Percentiles rank a stretch among this genome's conserved stretches.
Conservation (phyloP, 2,797 vertebrate genomes). For the Enteromius paludinosus region DNA sequence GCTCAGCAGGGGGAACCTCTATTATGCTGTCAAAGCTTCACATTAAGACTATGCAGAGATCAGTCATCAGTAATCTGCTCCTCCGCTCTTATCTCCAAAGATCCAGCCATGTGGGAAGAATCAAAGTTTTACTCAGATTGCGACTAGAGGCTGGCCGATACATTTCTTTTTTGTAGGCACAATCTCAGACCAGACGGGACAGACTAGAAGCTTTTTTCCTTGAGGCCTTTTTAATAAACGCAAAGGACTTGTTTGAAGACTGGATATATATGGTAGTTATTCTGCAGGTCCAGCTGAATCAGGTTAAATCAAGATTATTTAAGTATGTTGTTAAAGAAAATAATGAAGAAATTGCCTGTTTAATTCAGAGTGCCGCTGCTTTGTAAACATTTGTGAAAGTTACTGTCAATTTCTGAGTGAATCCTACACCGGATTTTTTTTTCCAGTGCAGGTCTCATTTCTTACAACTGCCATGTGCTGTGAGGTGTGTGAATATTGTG, state of each 20-base stretch:
- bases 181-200: background rate
- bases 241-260: background rate
- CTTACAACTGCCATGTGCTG: background rate
- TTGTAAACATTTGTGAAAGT: background rate
- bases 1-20: conserved; percentile 17
- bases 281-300: background rate
- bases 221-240: background rate
- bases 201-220: background rate
- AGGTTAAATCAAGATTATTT: background rate
- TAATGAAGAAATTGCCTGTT: background rate
- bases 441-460: background rate
- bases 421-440: background rate
- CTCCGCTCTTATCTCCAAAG: conserved; percentile 28
- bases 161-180: background rate
- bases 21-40: conserved; percentile 28
- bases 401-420: background rate
- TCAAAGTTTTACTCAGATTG: conserved; percentile 1
- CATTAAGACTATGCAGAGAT: conserved; percentile 31
- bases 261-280: background rate
- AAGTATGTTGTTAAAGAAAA: background rate
- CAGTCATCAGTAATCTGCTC: conserved; percentile 23
- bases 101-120: conserved; percentile 20
- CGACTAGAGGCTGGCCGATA: background rate
- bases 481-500: background rate
- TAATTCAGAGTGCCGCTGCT: background rate